phyloP scores from a whole-genome alignment of 2,113 vertebrate genomes.

The Trochalopteron elliotii region DNA sequence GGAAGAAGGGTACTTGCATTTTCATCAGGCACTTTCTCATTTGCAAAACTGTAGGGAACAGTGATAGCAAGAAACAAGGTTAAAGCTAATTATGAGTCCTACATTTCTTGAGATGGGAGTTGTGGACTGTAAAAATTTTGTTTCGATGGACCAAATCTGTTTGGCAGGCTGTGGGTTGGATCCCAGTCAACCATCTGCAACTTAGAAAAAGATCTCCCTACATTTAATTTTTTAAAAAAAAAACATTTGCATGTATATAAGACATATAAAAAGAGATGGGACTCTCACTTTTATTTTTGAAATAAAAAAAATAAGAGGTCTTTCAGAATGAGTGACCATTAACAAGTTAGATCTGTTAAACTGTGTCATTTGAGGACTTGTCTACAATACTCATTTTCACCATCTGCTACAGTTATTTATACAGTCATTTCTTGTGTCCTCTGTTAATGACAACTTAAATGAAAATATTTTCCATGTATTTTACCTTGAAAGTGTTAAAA shows the following conservation, averaged over 20 bases:
- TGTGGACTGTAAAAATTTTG: neutral
- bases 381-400: neutral
- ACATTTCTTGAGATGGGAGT: neutral
- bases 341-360: neutral
- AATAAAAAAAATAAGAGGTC: neutral
- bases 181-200: neutral
- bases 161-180: neutral
- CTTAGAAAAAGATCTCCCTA: neutral
- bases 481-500: neutral
- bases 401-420: neutral
- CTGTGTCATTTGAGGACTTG: neutral
- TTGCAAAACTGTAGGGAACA: neutral
- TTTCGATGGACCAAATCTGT: neutral
- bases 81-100: neutral
- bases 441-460: neutral
- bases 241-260: neutral
- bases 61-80: neutral
- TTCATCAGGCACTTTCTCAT: slow-evolving; percentile 31
- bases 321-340: neutral
- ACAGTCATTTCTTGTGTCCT: neutral
- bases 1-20: slow-evolving; percentile 41
- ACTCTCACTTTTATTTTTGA: neutral
- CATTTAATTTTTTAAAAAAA: too few species aligned
- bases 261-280: neutral
- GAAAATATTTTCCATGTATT: neutral